Base-by-base conservation (phyloP, 2,797 vertebrate species). In the Ciconia nigra region DNA sequence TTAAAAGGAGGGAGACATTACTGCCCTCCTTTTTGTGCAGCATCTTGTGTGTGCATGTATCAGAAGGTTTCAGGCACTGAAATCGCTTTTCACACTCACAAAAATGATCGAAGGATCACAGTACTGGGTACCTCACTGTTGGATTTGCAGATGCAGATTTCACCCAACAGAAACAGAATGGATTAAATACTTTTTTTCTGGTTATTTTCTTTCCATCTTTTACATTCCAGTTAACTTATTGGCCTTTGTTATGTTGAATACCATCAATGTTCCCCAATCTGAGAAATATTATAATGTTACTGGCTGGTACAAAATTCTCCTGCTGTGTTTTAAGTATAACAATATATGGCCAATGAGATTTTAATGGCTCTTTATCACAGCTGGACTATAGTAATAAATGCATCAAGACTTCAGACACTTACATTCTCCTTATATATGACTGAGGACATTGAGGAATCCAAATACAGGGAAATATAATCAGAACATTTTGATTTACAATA, bases 341-440 rank as follows among this genome's bases (percentile, higher is more conserved):
- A 91, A 83, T 95, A 90, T 62, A 28, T 4, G 3, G 73, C 74
- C 93, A 94, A 93, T 97, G 88, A 87, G 96, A 89, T 95, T 96
- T 97, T 96, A 95, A 97, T 97, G 52, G 52, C 66, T 94, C 66
- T 95, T 95, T 88, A 94, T 93, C 95, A 77, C 90, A 95, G 81
- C 76, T 92, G 90, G 93, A 62, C 91, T 91, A 26, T 70, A 81
- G 70, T 89, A 92, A 92, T 96, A 92, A 87, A 73, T 93, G 51
- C 41, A 25, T 93, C 61, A 84, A 96, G 65, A 76, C 63, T 76
- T 87, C 67, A 89, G 67, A 91, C 37, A 70, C 59, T 83, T 87
- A 28, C 7, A 29, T 89, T 93, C 76, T 87, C 76, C 58, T 92
- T 95, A 44, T 46, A 55, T 80, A 44, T 93, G 77, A 57, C 62